A percentile compares a stretch with the other conserved stretches of the same genome.
phyloP scores from a whole-genome alignment of 2,888 invertebrate species.

The Lithophane ornitopus region DNA sequence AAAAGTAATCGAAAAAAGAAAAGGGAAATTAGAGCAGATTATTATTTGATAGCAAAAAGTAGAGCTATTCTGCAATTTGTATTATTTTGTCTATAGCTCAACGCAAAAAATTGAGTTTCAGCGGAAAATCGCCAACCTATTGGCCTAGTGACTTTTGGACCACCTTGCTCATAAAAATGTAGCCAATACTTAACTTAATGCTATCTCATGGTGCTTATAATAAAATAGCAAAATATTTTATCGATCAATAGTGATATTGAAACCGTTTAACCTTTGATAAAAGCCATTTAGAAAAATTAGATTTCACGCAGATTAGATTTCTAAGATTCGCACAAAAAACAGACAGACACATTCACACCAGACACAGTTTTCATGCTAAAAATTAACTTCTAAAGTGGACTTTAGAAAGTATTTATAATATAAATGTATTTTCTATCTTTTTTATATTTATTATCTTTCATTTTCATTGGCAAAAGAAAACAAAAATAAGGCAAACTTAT shows the following conservation, averaged over 20 bases:
- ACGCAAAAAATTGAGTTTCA: slow-evolving; percentile 3
- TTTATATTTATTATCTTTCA: not conserved
- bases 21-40: slow-evolving; percentile 51
- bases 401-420: slow-evolving; percentile 49
- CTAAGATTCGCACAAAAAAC: slow-evolving; percentile 75
- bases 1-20: slow-evolving; percentile 32
- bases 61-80: slow-evolving; percentile 8
- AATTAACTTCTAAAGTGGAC: slow-evolving; percentile 36
- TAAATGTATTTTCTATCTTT: slow-evolving; percentile 4
- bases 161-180: slow-evolving; percentile 30
- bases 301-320: slow-evolving; percentile 84
- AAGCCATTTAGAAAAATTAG: slow-evolving; percentile 81
- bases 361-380: slow-evolving; percentile 43
- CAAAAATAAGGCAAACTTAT: not conserved
- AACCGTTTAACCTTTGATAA: slow-evolving; percentile 73
- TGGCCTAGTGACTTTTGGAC: slow-evolving; percentile 39
- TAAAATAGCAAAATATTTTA: slow-evolving; percentile 33
- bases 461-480: slow-evolving; percentile 7
- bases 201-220: slow-evolving; percentile 25
- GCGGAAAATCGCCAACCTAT: slow-evolving; percentile 18
- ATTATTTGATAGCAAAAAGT: slow-evolving; percentile 31
- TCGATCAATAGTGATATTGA: slow-evolving; percentile 33
- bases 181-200: slow-evolving; percentile 5
- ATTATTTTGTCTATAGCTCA: slow-evolving; percentile 11
- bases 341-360: slow-evolving; percentile 21